Conservation (phyloP, 2,888 invertebrate species). For the Nemotelus pantherinus region DNA sequence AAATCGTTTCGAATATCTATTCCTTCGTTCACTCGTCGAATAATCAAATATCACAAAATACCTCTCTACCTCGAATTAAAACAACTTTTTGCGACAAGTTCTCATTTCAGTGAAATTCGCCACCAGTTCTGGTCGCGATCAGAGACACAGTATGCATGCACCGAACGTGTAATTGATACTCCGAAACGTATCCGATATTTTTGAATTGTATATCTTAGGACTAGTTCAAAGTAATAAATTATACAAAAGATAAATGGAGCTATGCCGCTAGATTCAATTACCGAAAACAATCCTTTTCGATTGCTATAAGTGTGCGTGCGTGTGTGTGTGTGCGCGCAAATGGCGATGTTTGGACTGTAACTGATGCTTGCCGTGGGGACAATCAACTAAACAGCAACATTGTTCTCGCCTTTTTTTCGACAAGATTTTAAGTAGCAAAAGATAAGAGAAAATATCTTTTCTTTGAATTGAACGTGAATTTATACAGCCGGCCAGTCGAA, state of each 20-base stretch:
- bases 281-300: conserved; percentile 20
- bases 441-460: conserved; percentile 5
- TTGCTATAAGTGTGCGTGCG: neutral
- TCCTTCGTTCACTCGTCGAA: no score
- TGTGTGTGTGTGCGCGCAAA: no score
- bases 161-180: conserved; percentile 24
- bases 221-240: conserved; percentile 37
- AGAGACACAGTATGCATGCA: neutral
- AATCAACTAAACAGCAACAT: neutral
- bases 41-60: no score
- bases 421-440: conserved; percentile 18
- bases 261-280: conserved; percentile 17
- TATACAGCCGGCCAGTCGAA: neutral
- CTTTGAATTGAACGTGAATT: conserved; percentile 10
- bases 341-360: neutral
- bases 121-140: neutral
- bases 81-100: no score
- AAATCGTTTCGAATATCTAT: no score
- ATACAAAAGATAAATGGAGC: conserved; percentile 23
- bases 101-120: no score
- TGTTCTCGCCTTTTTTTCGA: neutral
- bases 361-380: conserved; percentile 9
- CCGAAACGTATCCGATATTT: conserved; percentile 25
- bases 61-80: no score
- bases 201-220: conserved; percentile 6